These are phyloP conservation scores for Tiliacea aurago DNA, from an alignment of 2,888 invertebrate genomes.

Conservation along the genomic window DNA sequence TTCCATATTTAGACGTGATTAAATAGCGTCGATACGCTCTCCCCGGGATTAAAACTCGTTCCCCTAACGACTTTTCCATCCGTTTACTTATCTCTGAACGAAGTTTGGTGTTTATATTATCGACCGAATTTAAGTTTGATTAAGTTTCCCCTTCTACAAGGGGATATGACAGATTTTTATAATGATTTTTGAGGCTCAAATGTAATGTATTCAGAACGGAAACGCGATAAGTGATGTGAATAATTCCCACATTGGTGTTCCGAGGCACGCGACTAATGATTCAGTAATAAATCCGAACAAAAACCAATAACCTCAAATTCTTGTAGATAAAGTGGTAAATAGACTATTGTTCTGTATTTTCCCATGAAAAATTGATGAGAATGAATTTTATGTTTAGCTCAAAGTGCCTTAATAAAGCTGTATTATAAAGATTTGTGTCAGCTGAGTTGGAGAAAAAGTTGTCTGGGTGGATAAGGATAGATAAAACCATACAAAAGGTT, in stretches of 20 bases:
- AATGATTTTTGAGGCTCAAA: conserved; percentile 51
- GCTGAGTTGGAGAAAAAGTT: conserved; percentile 19
- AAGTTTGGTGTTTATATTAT: conserved; percentile 87
- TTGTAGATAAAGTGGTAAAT: conserved; percentile 53
- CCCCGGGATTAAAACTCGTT: conserved; percentile 84
- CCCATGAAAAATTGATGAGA: conserved; percentile 52
- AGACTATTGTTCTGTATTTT: conserved; percentile 54
- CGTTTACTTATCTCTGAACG: conserved; percentile 83
- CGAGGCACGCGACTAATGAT: conserved; percentile 58
- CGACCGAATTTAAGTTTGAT: conserved; percentile 87
- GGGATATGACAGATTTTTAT: conserved; percentile 67
- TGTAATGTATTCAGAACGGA: conserved; percentile 46
- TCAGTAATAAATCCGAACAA: conserved; percentile 52
- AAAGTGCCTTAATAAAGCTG: conserved; percentile 19
- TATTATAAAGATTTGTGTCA: conserved; percentile 38
- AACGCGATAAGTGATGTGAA: conserved; percentile 40
- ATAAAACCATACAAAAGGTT: conserved; percentile 42
- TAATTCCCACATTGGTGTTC: conserved; percentile 47
- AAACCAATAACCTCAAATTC: conserved; percentile 56
- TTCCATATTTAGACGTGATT: conserved; percentile 89
- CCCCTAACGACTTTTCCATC: conserved; percentile 83
- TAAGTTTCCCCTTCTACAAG: conserved; percentile 80
- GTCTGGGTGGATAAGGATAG: conserved; percentile 18
- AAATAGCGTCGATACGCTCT: conserved; percentile 83
- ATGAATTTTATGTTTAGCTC: conserved; percentile 38